phyloP scores from a whole-genome alignment of 2,888 invertebrate species.

The Andrena dorsata region DNA sequence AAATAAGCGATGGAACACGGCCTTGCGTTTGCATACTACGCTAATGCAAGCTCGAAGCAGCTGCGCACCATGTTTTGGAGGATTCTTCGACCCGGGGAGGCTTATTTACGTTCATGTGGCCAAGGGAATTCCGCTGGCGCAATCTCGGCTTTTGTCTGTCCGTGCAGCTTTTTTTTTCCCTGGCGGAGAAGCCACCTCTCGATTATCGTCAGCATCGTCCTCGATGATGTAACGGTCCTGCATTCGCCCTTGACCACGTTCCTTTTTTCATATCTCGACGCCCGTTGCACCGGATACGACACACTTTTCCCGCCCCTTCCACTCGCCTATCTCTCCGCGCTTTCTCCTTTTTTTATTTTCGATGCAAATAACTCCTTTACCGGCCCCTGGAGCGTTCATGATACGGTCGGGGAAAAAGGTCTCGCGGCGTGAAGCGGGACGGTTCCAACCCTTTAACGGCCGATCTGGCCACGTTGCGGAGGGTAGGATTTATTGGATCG shows the following conservation, averaged over 20 bases:
- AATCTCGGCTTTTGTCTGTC: constrained; percentile 10
- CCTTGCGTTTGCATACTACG: too few relatives aligned
- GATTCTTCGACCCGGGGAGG: too few relatives aligned
- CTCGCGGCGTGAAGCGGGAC: constrained; percentile 30
- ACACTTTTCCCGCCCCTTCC: constrained; percentile 39
- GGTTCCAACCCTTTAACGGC: constrained; percentile 47
- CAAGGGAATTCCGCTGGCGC: neutral
- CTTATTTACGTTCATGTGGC: neutral
- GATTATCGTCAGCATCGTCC: constrained; percentile 53
- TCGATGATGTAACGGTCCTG: constrained; percentile 62
- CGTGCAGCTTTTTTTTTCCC: constrained; percentile 2
- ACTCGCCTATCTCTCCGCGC: neutral
- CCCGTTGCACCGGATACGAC: constrained; percentile 52
- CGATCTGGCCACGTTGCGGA: neutral
- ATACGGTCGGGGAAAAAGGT: constrained; percentile 22
- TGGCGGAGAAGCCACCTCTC: constrained; percentile 29
- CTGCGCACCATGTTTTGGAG: too few relatives aligned
- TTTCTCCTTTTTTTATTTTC: constrained; percentile 40
- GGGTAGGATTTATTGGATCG: constrained; percentile 27
- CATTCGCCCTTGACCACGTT: constrained; percentile 66
- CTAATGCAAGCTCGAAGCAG: too few relatives aligned
- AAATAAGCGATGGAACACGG: too few relatives aligned
- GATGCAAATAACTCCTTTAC: constrained; percentile 58
- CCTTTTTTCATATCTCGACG: constrained; percentile 47
- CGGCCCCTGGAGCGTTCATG: constrained; percentile 54